phyloP scores from a whole-genome alignment of 1,140 invertebrate species.

The Musca domestica region DNA sequence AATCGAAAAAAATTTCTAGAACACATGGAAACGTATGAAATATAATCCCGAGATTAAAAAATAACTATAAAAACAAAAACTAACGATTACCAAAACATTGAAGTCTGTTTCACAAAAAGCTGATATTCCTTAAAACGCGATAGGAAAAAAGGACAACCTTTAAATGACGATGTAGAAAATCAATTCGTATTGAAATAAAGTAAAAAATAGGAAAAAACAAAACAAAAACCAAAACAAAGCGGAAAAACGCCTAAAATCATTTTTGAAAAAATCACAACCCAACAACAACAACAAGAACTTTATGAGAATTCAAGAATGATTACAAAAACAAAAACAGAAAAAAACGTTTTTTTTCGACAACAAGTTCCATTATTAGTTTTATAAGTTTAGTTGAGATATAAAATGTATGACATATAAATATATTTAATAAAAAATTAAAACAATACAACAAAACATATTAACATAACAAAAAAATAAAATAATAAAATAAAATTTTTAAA shows the following conservation, averaged over 20 bases:
- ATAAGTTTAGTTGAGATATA: slow-evolving; percentile 17
- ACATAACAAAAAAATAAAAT: too few relatives aligned
- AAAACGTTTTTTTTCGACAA: neutral
- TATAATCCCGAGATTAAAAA: too few relatives aligned
- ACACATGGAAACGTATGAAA: too few relatives aligned
- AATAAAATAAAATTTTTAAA: neutral
- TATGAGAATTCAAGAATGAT: too few relatives aligned
- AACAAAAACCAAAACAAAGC: neutral
- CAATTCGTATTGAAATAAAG: neutral
- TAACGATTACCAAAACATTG: too few relatives aligned
- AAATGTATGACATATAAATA: too few relatives aligned
- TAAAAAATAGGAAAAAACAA: neutral
- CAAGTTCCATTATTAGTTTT: slow-evolving; percentile 22
- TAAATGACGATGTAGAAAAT: neutral
- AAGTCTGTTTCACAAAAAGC: too few relatives aligned
- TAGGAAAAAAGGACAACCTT: neutral
- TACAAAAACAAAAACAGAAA: neutral
- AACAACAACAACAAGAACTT: too few relatives aligned
- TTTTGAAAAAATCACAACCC: neutral
- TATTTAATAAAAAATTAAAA: neutral
- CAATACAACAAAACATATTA: neutral
- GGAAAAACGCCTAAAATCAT: neutral
- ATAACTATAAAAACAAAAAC: too few relatives aligned
- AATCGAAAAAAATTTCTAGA: too few relatives aligned
- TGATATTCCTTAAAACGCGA: neutral